A percentile compares a stretch with the other conserved stretches of the same genome.
These are phyloP conservation scores for Paramormyrops kingsleyae DNA, from an alignment of 2,113 vertebrate species.

Conservation along the genomic window DNA sequence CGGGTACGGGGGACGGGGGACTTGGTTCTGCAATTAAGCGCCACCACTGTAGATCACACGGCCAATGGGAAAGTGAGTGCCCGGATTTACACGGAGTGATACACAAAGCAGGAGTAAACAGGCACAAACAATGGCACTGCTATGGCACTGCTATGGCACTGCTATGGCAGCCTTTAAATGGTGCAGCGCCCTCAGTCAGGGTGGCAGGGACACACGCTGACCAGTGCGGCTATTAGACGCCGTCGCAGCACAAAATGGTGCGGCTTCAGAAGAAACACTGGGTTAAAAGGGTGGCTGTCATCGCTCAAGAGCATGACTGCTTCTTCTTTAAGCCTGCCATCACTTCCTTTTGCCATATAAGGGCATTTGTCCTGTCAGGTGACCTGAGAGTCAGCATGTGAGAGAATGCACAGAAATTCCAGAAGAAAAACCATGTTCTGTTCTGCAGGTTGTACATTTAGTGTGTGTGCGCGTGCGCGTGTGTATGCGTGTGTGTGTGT, in stretches of 20 bases:
- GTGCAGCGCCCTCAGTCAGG: background rate
- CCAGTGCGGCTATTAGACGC: background rate
- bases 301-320: constrained; percentile 36
- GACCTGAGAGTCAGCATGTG: constrained; percentile 56
- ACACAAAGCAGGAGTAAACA: background rate
- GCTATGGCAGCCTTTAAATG: background rate
- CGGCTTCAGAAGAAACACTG: constrained; percentile 19
- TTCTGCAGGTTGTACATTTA: constrained; percentile 38
- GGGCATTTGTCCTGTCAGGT: constrained; percentile 66
- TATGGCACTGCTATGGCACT: background rate
- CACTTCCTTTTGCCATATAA: constrained; percentile 61
- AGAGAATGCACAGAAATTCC: constrained; percentile 64
- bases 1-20: constrained; percentile 24
- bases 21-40: background rate
- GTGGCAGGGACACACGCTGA: background rate
- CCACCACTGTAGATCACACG: constrained; percentile 6
- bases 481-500: constrained; percentile 30
- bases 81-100: background rate
- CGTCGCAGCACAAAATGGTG: background rate
- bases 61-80: background rate
- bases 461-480: constrained; percentile 28
- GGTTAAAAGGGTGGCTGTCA: constrained; percentile 25
- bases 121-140: background rate
- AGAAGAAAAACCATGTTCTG: constrained; percentile 38
- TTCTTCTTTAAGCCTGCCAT: constrained; percentile 61